Base-by-base conservation (phyloP, 2,888 invertebrate species). In the Gonocerus acuteangulatus region DNA sequence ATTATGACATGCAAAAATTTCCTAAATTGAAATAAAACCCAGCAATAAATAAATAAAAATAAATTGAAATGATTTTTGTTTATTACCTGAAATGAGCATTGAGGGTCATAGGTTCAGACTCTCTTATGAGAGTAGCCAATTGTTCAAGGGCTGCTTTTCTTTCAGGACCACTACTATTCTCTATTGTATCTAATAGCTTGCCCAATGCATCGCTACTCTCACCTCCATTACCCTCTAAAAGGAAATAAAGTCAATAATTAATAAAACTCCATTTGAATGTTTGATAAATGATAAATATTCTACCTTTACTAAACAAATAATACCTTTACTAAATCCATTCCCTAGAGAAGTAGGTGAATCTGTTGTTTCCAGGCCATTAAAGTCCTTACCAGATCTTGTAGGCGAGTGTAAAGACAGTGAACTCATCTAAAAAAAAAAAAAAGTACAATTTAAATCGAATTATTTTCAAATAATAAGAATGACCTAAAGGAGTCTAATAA, bases 71-170 rank as follows among this genome's bases (percentile, higher is more conserved):
- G n/a, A n/a, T n/a, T n/a, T n/a, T n/a, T n/a, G n/a, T n/a, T n/a
- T n/a, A n/a, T n/a, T 49, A 71, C 69, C 71, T 71, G 65, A 80
- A 81, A 70, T 80, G 76, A 58, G 79, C 78, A 65, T 78, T 76
- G 74, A 80, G 77, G n/a, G 76, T 71, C 3, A 71, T 71, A 45
- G 73, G 70, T 19, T 73, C 72, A 27, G 77, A 77, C 52, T 78
- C 77, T 44, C 74, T 71, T 3, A 78, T 73, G 7, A 61, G 61
- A 11, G 57, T 48, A 1, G 64, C 62, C 2, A 68, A 60, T 39
- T 67, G 67, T 4, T 61, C 58, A n/a, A 67, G 44, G 2, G 67
- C 67, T 2, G 64, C 56, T 56, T 66, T 64, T 44, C 64, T 62
- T 39, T 68, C 66, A 3, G 67, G 67, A 13, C 68, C 68, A 4